phyloP scores from a whole-genome alignment of 1,140 invertebrate genomes.

The Apolygus lucorum region DNA sequence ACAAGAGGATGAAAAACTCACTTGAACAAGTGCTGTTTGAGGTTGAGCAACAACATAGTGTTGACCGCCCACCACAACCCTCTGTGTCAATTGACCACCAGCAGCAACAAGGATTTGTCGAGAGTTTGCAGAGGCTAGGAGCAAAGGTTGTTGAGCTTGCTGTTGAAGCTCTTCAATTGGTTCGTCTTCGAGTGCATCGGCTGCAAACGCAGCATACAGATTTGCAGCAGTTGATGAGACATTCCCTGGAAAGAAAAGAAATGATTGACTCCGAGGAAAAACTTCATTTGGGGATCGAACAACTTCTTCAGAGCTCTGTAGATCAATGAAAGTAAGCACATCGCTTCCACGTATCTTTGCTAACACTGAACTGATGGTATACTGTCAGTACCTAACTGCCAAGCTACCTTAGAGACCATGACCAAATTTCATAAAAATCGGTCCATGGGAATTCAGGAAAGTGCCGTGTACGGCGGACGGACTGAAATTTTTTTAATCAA shows the following conservation, averaged over 20 bases:
- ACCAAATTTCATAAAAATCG: too few species aligned
- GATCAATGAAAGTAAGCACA: too few species aligned
- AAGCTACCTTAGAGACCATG: too few species aligned
- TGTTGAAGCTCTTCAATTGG: constrained; percentile 38
- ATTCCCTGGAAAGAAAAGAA: constrained; percentile 31
- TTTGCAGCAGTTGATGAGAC: constrained; percentile 62
- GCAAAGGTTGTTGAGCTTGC: constrained; percentile 14
- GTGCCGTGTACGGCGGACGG: too few species aligned
- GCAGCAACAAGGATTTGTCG: constrained; percentile 33
- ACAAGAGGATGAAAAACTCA: constrained; percentile 10
- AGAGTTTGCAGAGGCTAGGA: constrained; percentile 14
- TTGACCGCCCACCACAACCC: constrained; percentile 31
- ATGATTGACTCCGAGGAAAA: too few species aligned
- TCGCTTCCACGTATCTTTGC: too few species aligned
- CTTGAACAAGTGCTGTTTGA: constrained; percentile 47
- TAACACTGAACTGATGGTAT: too few species aligned
- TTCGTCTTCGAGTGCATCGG: constrained; percentile 60
- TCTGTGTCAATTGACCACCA: constrained; percentile 25
- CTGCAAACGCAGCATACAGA: constrained; percentile 58
- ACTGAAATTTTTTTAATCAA: too few species aligned
- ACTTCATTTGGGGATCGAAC: too few species aligned
- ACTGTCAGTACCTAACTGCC: too few species aligned
- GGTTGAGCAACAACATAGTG: constrained; percentile 50
- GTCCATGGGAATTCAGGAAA: too few species aligned
- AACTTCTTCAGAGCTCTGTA: too few species aligned